Base-by-base conservation (phyloP, 2,797 vertebrate genomes). In the Huso huso region DNA sequence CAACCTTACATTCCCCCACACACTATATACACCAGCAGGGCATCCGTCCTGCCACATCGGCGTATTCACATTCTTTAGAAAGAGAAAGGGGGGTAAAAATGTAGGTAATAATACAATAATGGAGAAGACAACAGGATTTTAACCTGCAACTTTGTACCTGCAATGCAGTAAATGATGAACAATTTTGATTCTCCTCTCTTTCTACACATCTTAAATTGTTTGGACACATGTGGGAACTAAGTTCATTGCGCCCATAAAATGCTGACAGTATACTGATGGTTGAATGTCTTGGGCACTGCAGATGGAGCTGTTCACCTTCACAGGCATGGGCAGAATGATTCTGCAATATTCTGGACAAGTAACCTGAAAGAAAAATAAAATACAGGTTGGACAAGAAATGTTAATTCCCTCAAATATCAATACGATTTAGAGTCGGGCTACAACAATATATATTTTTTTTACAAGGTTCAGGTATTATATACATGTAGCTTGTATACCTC, bases 261-360 rank as follows among this genome's bases (percentile, higher is more conserved):
- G 95, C 96, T 0, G 94, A 87, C 78, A 93, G 94, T 69, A 99
- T 70, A 61, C 94, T 94, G 83, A 98, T 92, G 69, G 94, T 94
- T 62, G 96, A 95, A 84, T 97, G 94, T 49, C 95, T 90, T 11
- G 95, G 96, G 67, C 96, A 99, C 79, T 89, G 89, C 57, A 99
- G 94, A 11, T 78, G 86, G 83, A 98, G 77, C 51, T 78, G 84
- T 62, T 93, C 89, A 57, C 96, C 96, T 2, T 98, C 96, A 50
- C 93, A 96, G 65, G 93, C 96, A 15, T 86, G 89, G 52, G 87
- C 91, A 0, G 93, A 94, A 71, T 97, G 96, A 78, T 93, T 95
- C 78, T 87, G 93, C 79, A 98, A 91, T 78, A 98, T 94, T 81
- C 92, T 92, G 71, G 90, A 94, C 77, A 98, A 84, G 84, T 98